Conservation (phyloP, 2,888 invertebrate genomes). For the Therioaphis trifolii region DNA sequence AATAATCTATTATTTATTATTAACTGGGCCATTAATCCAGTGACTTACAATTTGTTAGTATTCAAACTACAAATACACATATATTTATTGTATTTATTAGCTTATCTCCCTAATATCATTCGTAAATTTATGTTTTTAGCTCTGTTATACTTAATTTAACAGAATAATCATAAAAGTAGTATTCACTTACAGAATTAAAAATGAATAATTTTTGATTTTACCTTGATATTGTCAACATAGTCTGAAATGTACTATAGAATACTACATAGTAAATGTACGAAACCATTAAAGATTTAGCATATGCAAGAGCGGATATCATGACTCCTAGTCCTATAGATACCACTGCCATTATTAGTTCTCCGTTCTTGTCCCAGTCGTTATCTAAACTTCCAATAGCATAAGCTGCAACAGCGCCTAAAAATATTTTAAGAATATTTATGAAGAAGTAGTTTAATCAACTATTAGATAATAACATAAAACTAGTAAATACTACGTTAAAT, state of each 20-base stretch:
- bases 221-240: slow-evolving; percentile 79
- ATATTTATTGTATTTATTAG: no score
- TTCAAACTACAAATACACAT: no score
- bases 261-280: slow-evolving; percentile 82
- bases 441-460: not conserved
- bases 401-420: slow-evolving; percentile 63
- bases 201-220: not conserved
- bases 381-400: slow-evolving; percentile 60
- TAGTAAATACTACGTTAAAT: no score
- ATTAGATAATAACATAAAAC: no score
- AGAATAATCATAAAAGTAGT: no score
- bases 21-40: no score
- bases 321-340: slow-evolving; percentile 67
- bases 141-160: no score
- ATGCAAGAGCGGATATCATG: slow-evolving; percentile 71
- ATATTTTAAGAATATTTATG: slow-evolving; percentile 3
- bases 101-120: no score
- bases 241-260: slow-evolving; percentile 82
- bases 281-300: slow-evolving; percentile 74
- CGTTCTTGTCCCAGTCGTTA: slow-evolving; percentile 63
- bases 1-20: no score
- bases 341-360: slow-evolving; percentile 62
- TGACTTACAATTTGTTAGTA: no score
- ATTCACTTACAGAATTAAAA: no score
- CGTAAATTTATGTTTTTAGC: no score